Evolutionary conservation across 2,113 vertebrate genomes (phyloP), one percentile per base, ranked within the genome.

Genomic region (Petaurus breviceps): DNA sequence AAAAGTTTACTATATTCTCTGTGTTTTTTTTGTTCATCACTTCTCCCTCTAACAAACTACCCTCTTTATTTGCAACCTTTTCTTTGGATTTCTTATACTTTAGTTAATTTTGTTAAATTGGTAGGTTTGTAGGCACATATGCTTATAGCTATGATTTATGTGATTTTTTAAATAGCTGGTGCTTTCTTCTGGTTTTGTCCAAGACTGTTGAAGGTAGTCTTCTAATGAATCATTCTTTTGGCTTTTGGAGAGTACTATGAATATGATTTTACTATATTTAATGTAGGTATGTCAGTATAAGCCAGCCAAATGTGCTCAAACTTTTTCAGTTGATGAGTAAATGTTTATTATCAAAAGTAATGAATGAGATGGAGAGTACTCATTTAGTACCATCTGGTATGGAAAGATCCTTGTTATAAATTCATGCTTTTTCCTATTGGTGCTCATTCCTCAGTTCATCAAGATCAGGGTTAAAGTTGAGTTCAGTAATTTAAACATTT

Each of bases 31-130:
- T 84, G 16, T 9, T n/a, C 9, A 14, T 28, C 8, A 57, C 6
- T 68, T 68, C 28, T 68, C 31, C 28, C 31, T 68, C 57, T 68
- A 9, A 61, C 28, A 68, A 68, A 68, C 28, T 16, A n/a, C 14
- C 11, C 11, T n/a, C 57, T 61, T 61, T 28, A 61, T 61, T 77
- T 77, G 31, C 14, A n/a, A 37, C 8, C 28, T 96, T 37, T 68
- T 91, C 31, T 97, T 96, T 23, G 52, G 51, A 90, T 91, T 96
- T 2, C 92, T 96, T 31, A 43, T 31, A 89, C 90, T 96, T 95
- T 94, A 94, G 47, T 95, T 96, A 93, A 84, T 93, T 25, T 91
- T 53, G 54, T 19, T 95, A 91, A 28, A 90, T 49, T 90, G 55
- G 94, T 94, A 91, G 84, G 19, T 94, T 94, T 22, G 52, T 95